A percentile compares a stretch with the other conserved stretches of the same genome.
Conservation (phyloP, 2,113 vertebrate species). For the Tamias sibiricus region DNA sequence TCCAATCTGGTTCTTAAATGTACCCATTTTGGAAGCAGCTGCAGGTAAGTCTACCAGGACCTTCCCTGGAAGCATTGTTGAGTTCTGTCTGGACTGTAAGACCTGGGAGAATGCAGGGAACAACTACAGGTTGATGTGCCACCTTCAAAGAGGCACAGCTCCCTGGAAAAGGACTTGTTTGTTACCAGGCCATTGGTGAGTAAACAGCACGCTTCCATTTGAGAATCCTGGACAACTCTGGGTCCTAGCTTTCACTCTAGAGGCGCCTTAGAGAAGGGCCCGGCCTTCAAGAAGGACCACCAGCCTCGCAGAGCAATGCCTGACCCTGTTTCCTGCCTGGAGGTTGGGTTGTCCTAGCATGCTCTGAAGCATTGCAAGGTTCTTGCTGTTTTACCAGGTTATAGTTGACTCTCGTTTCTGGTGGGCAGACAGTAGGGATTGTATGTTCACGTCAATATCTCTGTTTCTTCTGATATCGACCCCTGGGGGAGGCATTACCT, state of each 20-base stretch:
- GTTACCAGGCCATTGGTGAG: not conserved
- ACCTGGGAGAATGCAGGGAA: not conserved
- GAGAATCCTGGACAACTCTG: not conserved
- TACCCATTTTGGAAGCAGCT: conserved; percentile 7
- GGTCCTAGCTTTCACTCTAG: not conserved
- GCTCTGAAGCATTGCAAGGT: not conserved
- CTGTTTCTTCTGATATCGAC: not conserved
- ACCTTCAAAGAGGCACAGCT: not conserved
- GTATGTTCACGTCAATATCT: not conserved
- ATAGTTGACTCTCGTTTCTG: not conserved
- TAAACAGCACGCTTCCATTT: not conserved
- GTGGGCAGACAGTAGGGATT: not conserved
- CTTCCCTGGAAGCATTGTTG: not conserved
- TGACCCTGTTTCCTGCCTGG: not conserved
- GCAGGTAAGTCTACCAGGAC: not conserved
- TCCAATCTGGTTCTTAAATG: not conserved
- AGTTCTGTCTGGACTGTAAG: not conserved
- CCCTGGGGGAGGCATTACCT: not conserved
- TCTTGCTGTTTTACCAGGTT: not conserved
- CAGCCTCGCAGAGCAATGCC: not conserved
- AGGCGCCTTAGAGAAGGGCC: not conserved
- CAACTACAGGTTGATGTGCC: not conserved
- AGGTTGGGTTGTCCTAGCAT: not conserved
- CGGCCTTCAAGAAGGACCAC: not conserved
- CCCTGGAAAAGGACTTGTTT: not conserved